Evolutionary conservation across 2,888 invertebrate genomes (phyloP).

Genomic region (Limenitis arthemis): DNA sequence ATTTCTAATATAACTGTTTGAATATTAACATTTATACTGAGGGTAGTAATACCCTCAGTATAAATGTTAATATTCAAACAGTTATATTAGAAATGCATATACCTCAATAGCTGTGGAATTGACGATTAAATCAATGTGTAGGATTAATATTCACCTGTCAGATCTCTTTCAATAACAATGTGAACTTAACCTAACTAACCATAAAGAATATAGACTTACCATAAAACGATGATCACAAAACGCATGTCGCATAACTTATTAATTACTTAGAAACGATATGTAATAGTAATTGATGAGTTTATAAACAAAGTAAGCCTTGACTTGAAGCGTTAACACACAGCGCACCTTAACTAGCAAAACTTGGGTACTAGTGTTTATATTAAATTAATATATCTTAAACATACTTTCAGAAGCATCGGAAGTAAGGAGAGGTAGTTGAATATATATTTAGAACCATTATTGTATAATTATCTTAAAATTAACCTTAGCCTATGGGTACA

Average conservation of each 20-base stretch:
- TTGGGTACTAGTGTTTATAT: constrained; percentile 47
- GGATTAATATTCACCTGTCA: neutral
- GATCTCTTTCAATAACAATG: neutral
- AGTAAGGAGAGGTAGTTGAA: constrained; percentile 7
- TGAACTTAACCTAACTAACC: constrained; percentile 31
- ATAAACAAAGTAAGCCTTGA: constrained; percentile 36
- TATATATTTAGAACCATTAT: neutral
- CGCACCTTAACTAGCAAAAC: constrained; percentile 62
- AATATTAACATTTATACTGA: too few relatives aligned
- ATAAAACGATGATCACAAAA: constrained; percentile 51
- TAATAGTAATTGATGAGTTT: constrained; percentile 61
- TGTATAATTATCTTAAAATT: neutral
- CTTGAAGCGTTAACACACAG: constrained; percentile 57
- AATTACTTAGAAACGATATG: constrained; percentile 51
- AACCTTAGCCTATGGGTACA: constrained; percentile 2
- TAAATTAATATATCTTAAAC: constrained; percentile 1
- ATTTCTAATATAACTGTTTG: too few relatives aligned
- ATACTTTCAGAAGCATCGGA: constrained; percentile 1
- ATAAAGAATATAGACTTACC: constrained; percentile 37
- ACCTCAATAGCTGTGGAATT: too few relatives aligned
- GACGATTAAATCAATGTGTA: too few relatives aligned
- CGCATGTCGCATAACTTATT: constrained; percentile 45
- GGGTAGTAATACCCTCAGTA: too few relatives aligned
- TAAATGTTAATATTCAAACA: too few relatives aligned
- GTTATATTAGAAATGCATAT: too few relatives aligned